A percentile compares a stretch with the other conserved stretches of the same genome.
Evolutionary conservation across 2,888 invertebrate genomes (phyloP).

Genomic region (Lucinisca nassula): DNA sequence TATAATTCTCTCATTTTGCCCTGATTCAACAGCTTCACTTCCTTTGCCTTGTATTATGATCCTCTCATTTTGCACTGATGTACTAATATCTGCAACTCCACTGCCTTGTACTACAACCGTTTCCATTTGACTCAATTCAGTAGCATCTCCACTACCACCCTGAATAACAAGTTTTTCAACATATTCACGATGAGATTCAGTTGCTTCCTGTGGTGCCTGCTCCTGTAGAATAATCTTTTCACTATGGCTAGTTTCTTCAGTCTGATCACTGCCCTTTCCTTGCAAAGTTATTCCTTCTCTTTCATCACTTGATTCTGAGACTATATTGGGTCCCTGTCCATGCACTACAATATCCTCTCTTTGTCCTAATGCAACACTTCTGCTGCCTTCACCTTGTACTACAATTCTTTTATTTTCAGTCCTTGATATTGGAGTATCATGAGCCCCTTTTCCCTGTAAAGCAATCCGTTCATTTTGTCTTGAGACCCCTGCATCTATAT

Average conservation of each 20-base stretch:
- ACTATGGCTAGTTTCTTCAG: neutral
- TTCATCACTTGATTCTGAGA: too few species aligned
- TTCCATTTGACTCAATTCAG: neutral
- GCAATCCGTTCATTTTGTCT: neutral
- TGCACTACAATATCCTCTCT: conserved; percentile 4
- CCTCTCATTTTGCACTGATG: neutral
- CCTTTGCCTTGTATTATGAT: neutral
- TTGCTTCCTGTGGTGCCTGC: too few species aligned
- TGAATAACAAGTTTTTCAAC: too few species aligned
- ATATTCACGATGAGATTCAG: too few species aligned
- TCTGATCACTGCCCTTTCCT: neutral
- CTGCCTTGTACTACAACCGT: neutral
- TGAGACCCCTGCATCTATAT: neutral
- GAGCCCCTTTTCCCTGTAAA: neutral
- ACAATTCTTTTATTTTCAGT: neutral
- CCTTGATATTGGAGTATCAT: neutral
- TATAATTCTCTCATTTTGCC: neutral
- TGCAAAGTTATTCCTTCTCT: neutral
- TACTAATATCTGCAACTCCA: neutral
- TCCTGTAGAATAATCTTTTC: neutral
- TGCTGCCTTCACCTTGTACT: neutral
- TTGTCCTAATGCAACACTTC: neutral
- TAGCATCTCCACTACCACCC: neutral
- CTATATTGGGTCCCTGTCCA: neutral
- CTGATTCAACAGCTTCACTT: neutral